Percentiles rank a stretch among this genome's conserved stretches.
Evolutionary conservation across 2,888 invertebrate species (phyloP).

Genomic region (Trachelus troglodyta): DNA sequence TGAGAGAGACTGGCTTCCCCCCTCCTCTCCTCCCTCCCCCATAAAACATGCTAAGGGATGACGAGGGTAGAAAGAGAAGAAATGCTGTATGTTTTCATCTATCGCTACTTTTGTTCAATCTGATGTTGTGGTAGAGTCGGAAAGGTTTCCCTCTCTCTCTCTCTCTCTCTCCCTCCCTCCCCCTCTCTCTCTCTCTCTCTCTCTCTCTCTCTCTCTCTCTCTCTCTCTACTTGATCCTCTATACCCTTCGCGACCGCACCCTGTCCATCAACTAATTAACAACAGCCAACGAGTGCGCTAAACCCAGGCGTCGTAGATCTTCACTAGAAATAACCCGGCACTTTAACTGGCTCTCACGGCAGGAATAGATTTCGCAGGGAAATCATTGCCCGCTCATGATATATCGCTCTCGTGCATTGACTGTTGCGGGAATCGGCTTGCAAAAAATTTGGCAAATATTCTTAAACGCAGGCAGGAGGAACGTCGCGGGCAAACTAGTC

Average conservation of each 20-base stretch:
- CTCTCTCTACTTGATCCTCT: not conserved
- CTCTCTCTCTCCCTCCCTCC: not conserved
- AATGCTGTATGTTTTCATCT: not conserved
- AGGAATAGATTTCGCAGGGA: not conserved
- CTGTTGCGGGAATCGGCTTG: not conserved
- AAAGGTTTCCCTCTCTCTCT: not conserved
- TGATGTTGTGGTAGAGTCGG: not conserved
- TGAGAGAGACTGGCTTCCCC: not conserved
- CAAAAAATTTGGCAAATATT: not conserved
- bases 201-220: not conserved
- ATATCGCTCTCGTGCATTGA: not conserved
- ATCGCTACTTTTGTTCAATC: not conserved
- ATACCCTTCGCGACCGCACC: slow-evolving; percentile 43
- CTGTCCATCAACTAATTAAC: slow-evolving; percentile 59
- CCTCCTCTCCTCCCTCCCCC: not conserved
- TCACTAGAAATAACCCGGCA: not conserved
- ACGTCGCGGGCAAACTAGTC: not conserved
- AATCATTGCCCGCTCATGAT: not conserved
- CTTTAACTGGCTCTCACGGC: not conserved
- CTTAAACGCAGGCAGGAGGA: not conserved
- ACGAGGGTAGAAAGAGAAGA: not conserved
- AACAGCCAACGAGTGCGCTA: slow-evolving; percentile 4
- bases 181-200: not conserved
- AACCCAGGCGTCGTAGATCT: slow-evolving; percentile 16
- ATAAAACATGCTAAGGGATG: not conserved